Evolutionary conservation across 2,888 invertebrate species (phyloP), one percentile per base, ranked within the genome.

Genomic region (Temnothorax unifasciatus): DNA sequence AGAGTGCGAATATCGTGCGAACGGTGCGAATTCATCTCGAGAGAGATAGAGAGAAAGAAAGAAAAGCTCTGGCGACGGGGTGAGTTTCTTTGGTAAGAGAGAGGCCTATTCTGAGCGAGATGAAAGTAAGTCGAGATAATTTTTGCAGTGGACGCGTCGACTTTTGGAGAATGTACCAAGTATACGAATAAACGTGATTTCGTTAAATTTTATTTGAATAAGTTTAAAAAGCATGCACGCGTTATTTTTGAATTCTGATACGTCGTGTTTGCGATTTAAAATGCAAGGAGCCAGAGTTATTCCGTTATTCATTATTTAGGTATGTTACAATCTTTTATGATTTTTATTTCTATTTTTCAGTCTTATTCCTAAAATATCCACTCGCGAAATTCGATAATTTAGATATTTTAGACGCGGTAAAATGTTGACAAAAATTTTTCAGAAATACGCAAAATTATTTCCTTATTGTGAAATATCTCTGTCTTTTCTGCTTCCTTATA

Each of bases 1-100:
- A 25, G 21, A 54, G 73, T 57, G 73, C n/a, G 29, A 73, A 73
- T 25, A 57, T 29, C 4, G 13, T 38, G 11, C 71, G 15, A 52
- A 52, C 29, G 8, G 18, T 29, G 68, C 11, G 38, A 73, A 54
- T 38, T 54, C n/a, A 41, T n/a, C 44, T 44, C 13, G 18, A 41
- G 13, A n/a, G 44, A 59, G 29, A 34, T 6, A 54, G 11, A 54
- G 5, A 25, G 3, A 21, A 25, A 50, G 9, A 66, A 21, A 64
- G 38, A 64, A 2, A n/a, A 34, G 34, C 34, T 34, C 6, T 6
- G 44, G 44, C 44, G 13, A 59, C 34, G 34, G 44, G 61, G 61
- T 63, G 47, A 63, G 61, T 63, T 47, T 8, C n/a, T 61, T n/a
- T 8, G 47, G 34, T 5, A 34, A 18, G 29, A 47, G n/a, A 18